phyloP scores from a whole-genome alignment of 2,888 invertebrate species.

The Siphlonurus alternatus region DNA sequence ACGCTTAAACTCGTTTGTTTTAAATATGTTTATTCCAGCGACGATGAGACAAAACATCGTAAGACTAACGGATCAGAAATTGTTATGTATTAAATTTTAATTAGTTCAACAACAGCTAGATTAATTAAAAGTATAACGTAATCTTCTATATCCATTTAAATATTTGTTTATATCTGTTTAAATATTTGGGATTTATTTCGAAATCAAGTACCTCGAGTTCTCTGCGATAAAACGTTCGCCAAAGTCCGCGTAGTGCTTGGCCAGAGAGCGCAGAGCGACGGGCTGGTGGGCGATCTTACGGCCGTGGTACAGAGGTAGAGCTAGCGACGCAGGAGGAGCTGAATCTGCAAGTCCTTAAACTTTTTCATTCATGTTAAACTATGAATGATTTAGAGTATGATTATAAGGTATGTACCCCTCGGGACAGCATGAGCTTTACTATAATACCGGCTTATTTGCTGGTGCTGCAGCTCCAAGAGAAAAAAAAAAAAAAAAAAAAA shows the following conservation, averaged over 20 bases:
- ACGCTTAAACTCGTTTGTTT: too few species aligned
- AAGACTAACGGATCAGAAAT: too few species aligned
- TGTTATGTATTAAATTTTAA: background rate
- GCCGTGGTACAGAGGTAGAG: slow-evolving; percentile 13
- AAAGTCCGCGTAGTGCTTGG: slow-evolving; percentile 12
- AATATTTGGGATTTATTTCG: too few species aligned
- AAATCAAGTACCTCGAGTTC: too few species aligned
- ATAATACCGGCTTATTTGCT: background rate
- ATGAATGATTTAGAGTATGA: too few species aligned
- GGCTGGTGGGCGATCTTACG: slow-evolving; percentile 17
- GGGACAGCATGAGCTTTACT: background rate
- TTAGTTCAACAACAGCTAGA: background rate
- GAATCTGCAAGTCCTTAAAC: background rate
- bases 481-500: too few species aligned
- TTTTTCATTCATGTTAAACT: background rate
- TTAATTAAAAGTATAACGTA: background rate
- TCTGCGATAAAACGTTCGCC: slow-evolving; percentile 14
- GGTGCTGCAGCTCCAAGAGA: too few species aligned
- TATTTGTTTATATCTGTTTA: background rate
- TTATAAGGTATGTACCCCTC: too few species aligned
- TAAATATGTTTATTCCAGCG: too few species aligned
- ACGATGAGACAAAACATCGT: too few species aligned
- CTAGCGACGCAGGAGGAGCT: too few species aligned
- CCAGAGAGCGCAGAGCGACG: slow-evolving; percentile 13
- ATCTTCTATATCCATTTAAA: background rate